These are phyloP conservation scores for Rhadina sibilatrix DNA, from an alignment of 2,113 vertebrate species.

Conservation along the genomic window DNA sequence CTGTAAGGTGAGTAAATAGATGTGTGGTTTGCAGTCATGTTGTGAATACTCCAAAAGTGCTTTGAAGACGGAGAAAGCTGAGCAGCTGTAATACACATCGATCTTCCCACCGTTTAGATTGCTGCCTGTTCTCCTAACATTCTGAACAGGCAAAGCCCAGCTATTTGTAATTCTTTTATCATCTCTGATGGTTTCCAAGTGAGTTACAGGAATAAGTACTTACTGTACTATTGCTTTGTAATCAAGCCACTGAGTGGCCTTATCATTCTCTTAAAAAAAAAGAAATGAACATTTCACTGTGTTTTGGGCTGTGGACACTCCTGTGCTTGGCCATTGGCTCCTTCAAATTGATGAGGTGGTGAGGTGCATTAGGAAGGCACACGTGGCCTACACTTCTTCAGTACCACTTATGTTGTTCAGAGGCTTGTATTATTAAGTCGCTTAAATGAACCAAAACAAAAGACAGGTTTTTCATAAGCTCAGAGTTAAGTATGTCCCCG, in stretches of 20 bases:
- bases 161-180: background rate
- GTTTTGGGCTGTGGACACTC: background rate
- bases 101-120: background rate
- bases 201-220: background rate
- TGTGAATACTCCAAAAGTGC: background rate
- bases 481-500: background rate
- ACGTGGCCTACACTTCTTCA: background rate
- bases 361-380: background rate
- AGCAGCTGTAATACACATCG: background rate
- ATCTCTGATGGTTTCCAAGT: background rate
- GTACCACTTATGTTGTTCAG: background rate
- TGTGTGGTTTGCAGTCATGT: background rate
- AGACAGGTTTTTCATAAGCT: background rate
- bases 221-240: background rate
- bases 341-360: background rate
- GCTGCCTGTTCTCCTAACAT: background rate
- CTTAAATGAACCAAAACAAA: background rate
- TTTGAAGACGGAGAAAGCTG: background rate
- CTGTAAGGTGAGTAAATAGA: background rate
- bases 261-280: background rate
- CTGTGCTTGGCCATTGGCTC: background rate
- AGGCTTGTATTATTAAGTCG: background rate
- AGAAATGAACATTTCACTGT: background rate
- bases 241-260: background rate
- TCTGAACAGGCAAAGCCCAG: background rate